Evolutionary conservation across 2,888 invertebrate species (phyloP).

Genomic region (Amblyjoppa proteus): DNA sequence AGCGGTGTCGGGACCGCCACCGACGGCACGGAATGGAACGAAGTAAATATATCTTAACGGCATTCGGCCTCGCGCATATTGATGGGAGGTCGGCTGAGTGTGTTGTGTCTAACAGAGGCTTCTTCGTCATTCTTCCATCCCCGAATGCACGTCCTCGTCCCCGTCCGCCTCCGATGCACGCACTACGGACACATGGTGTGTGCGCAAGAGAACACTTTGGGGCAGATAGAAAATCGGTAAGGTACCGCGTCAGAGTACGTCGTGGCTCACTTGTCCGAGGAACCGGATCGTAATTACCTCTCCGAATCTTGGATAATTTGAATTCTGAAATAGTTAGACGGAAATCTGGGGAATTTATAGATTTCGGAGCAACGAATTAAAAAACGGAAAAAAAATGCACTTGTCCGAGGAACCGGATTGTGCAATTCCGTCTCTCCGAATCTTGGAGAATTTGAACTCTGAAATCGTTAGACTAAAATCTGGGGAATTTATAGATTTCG

Average conservation of each 20-base stretch:
- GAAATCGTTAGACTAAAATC: too few relatives aligned
- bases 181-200: background rate
- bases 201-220: background rate
- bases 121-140: slow-evolving; percentile 63
- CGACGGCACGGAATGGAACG: slow-evolving; percentile 77
- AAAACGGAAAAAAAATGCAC: too few relatives aligned
- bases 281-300: background rate
- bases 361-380: too few relatives aligned
- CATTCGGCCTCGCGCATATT: slow-evolving; percentile 80
- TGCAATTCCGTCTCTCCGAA: too few relatives aligned
- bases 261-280: background rate
- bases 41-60: slow-evolving; percentile 84
- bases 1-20: slow-evolving; percentile 67
- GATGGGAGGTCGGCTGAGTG: slow-evolving; percentile 84
- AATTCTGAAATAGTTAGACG: too few relatives aligned
- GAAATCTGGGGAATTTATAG: too few relatives aligned
- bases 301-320: too few relatives aligned
- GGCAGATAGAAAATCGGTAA: background rate
- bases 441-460: too few relatives aligned
- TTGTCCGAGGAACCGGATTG: background rate
- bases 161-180: background rate
- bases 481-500: too few relatives aligned
- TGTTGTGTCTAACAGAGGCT: slow-evolving; percentile 84
- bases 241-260: background rate
- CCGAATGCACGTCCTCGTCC: slow-evolving; percentile 22